Percentiles rank a stretch among this genome's conserved stretches.
These are phyloP conservation scores for Lophochroa leadbeateri DNA, from an alignment of 2,113 vertebrate species.

Conservation along the genomic window DNA sequence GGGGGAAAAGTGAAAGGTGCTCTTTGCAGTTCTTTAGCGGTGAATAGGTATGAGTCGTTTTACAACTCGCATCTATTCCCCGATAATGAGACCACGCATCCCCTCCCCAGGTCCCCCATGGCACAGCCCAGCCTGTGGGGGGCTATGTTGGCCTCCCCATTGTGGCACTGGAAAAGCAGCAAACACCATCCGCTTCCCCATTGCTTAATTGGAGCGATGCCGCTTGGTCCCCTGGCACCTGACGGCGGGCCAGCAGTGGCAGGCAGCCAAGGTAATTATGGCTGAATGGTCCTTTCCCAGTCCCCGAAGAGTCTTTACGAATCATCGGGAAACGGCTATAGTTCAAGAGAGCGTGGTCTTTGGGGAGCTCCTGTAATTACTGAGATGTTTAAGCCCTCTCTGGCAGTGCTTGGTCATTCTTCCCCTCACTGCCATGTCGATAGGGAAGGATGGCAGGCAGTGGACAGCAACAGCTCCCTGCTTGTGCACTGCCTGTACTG, in stretches of 20 bases:
- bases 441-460: neutral
- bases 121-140: neutral
- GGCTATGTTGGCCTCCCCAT: neutral
- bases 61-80: neutral
- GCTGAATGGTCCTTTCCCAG: neutral
- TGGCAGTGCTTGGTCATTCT: neutral
- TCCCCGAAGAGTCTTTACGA: conserved; percentile 22
- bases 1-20: neutral
- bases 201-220: neutral
- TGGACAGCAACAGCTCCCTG: neutral
- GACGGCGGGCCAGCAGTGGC: conserved; percentile 11
- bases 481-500: neutral
- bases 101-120: neutral
- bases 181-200: neutral
- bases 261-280: conserved; percentile 31
- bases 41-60: neutral
- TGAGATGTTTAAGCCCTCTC: neutral
- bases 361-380: conserved; percentile 2
- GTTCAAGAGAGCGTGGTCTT: neutral
- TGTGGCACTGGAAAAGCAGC: neutral
- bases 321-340: neutral
- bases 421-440: rapidly evolving
- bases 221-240: neutral
- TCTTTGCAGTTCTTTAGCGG: rapidly evolving
- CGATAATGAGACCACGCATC: neutral